Percentiles rank a stretch among this genome's conserved stretches.
These are phyloP conservation scores for Sardina pilchardus DNA, from an alignment of 2,113 vertebrate genomes.

Conservation along the genomic window DNA sequence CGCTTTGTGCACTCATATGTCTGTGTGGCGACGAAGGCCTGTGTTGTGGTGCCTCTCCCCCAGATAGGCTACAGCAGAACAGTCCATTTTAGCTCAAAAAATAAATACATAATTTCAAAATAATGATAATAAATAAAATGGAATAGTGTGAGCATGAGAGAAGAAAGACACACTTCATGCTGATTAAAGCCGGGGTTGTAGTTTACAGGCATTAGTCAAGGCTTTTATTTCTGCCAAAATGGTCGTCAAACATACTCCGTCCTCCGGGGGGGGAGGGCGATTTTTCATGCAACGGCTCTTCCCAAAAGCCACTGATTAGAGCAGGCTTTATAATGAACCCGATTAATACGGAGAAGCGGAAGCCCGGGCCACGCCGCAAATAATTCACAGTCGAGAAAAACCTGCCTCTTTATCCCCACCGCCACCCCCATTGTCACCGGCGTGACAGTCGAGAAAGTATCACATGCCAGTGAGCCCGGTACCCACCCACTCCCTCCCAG, in stretches of 20 bases:
- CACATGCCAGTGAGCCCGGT: neutral
- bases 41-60: neutral
- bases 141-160: neutral
- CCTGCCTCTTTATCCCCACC: neutral
- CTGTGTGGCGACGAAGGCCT: neutral
- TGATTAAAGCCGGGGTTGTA: slow-evolving; percentile 28
- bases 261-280: slow-evolving; percentile 6
- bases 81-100: neutral
- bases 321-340: slow-evolving; percentile 10
- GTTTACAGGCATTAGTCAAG: slow-evolving; percentile 34
- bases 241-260: slow-evolving; percentile 11
- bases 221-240: slow-evolving; percentile 29
- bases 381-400: slow-evolving; percentile 12
- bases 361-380: neutral
- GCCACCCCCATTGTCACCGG: neutral
- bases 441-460: neutral
- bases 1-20: neutral
- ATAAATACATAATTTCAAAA: neutral
- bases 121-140: neutral
- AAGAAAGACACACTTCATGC: slow-evolving; percentile 31
- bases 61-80: neutral
- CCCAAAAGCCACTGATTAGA: slow-evolving; percentile 21
- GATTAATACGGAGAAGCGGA: neutral
- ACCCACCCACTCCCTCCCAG: neutral
- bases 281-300: slow-evolving; percentile 18